Percentiles rank a stretch among this genome's conserved stretches.
These are phyloP conservation scores for Sphyrna mokarran DNA, from an alignment of 2,113 vertebrate genomes.

Conservation along the genomic window DNA sequence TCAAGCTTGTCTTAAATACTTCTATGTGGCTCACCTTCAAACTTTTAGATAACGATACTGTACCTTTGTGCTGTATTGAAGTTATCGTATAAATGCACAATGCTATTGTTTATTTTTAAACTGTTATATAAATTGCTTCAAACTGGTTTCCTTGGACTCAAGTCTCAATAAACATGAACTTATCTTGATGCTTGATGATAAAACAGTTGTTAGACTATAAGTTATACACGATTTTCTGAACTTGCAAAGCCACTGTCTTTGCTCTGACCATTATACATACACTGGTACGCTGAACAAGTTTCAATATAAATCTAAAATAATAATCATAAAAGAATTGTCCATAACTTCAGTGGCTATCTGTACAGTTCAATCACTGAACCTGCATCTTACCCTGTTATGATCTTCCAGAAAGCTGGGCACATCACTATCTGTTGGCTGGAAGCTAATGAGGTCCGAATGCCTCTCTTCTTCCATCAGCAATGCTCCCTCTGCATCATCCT, in stretches of 20 bases:
- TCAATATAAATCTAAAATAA: neutral
- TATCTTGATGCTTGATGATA: neutral
- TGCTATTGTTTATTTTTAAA: neutral
- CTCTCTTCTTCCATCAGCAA: constrained; percentile 86
- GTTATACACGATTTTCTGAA: neutral
- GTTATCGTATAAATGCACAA: neutral
- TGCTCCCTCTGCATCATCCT: constrained; percentile 85
- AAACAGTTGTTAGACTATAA: neutral
- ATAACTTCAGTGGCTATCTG: neutral
- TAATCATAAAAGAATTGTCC: neutral
- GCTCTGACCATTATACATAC: neutral
- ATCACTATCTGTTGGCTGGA: constrained; percentile 96
- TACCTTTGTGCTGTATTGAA: neutral
- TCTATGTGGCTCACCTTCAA: neutral
- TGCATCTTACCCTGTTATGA: constrained; percentile 75
- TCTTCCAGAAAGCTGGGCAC: constrained; percentile 96
- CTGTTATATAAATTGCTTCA: neutral
- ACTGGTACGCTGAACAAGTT: neutral
- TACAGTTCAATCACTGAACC: neutral
- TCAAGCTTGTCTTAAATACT: neutral
- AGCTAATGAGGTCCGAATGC: constrained; percentile 87
- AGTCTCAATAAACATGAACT: neutral
- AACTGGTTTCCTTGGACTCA: neutral
- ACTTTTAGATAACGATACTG: neutral
- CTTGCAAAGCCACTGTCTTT: neutral